Percentiles rank a stretch among this genome's conserved stretches.
Evolutionary conservation across 2,797 vertebrate species (phyloP).

Genomic region (Tiaroga cobitis): DNA sequence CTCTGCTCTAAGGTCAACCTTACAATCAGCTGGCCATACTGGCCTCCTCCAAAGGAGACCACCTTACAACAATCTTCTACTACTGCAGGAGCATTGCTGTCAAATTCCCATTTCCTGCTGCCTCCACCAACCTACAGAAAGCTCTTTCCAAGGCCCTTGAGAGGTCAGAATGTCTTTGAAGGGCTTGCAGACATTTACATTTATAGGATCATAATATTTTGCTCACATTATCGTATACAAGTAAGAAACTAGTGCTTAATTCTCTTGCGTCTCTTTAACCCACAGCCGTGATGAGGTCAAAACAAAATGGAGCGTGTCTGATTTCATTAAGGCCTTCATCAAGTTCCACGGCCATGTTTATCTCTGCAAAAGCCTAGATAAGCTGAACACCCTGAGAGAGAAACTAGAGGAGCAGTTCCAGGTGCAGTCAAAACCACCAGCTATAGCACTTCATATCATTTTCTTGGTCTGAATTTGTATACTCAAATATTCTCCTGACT

Average conservation of each 20-base stretch:
- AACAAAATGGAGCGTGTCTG: constrained; percentile 93
- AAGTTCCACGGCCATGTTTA: constrained; percentile 98
- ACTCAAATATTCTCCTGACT: constrained; percentile 32
- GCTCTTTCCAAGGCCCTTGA: constrained; percentile 99
- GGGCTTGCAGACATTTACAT: neutral
- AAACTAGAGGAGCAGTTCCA: constrained; percentile 98
- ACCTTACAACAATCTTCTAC: constrained; percentile 99
- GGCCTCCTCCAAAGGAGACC: constrained; percentile 98
- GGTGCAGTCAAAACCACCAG: constrained; percentile 71
- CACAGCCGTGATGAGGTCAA: constrained; percentile 94
- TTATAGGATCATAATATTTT: neutral
- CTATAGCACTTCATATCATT: neutral
- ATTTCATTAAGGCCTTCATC: constrained; percentile 98
- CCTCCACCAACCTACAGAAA: constrained; percentile 98
- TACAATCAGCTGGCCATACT: constrained; percentile 99
- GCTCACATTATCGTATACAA: neutral
- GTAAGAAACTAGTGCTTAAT: constrained; percentile 12
- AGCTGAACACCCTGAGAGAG: constrained; percentile 89
- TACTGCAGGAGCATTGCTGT: constrained; percentile 99
- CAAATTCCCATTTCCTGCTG: constrained; percentile 98
- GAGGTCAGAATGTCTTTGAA: constrained; percentile 76
- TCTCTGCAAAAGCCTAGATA: constrained; percentile 94
- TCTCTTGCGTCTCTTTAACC: constrained; percentile 6
- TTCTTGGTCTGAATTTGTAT: neutral
- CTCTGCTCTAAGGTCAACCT: constrained; percentile 86